Conservation (phyloP, 2,113 vertebrate species). For the Hippocampus guttulatus region DNA sequence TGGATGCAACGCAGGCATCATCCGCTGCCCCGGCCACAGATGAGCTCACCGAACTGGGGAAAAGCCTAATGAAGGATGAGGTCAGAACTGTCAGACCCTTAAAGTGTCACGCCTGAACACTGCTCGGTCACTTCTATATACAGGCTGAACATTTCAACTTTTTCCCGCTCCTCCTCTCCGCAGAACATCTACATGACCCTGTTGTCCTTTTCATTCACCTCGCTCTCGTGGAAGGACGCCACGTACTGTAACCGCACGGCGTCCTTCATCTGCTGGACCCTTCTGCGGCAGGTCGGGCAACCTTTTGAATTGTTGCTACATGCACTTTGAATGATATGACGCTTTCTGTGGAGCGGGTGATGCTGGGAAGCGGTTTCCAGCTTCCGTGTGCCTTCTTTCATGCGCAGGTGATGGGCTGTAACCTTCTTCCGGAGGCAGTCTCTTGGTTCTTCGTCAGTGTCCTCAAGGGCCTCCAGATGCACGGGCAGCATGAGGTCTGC, state of each 20-base stretch:
- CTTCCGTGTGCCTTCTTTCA: background rate
- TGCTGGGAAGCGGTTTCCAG: background rate
- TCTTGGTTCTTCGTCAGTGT: slow-evolving; percentile 89
- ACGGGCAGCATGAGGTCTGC: slow-evolving; percentile 92
- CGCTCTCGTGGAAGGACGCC: slow-evolving; percentile 92
- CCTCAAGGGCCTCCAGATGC: slow-evolving; percentile 84
- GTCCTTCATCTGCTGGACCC: slow-evolving; percentile 88
- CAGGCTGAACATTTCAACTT: background rate
- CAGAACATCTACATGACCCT: slow-evolving; percentile 87
- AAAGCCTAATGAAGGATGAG: slow-evolving; percentile 87
- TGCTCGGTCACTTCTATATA: background rate
- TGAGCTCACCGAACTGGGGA: slow-evolving; percentile 90
- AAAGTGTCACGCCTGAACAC: background rate
- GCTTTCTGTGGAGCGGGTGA: background rate
- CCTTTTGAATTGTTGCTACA: background rate
- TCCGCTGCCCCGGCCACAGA: slow-evolving; percentile 54
- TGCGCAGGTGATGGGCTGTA: slow-evolving; percentile 79
- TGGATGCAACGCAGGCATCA: slow-evolving; percentile 70
- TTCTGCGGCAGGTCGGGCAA: slow-evolving; percentile 81
- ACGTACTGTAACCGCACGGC: slow-evolving; percentile 87
- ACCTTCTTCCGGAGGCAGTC: slow-evolving; percentile 85
- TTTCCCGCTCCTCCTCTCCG: background rate
- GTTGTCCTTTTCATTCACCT: slow-evolving; percentile 84
- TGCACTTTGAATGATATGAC: too few species aligned
- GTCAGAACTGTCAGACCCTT: slow-evolving; percentile 70